These are phyloP conservation scores for Nasonia giraulti DNA, from an alignment of 1,140 invertebrate species.

Conservation along the genomic window DNA sequence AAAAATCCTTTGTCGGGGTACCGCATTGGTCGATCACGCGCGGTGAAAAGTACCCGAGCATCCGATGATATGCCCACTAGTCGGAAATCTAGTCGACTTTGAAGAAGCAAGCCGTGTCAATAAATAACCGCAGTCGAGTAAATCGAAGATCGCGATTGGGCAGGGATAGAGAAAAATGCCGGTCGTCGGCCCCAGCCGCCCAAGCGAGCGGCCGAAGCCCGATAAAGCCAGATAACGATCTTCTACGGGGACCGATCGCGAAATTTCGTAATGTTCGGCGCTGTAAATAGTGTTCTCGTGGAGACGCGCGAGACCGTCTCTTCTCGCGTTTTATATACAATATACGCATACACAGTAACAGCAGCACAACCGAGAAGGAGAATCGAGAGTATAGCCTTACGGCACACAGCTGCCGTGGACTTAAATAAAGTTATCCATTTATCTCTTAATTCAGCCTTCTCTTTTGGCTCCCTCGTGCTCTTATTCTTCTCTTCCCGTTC, in stretches of 20 bases:
- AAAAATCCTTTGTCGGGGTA: no score
- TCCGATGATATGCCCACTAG: no score
- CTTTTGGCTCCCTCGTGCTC: constrained; percentile 1
- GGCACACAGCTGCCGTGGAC: constrained; percentile 13
- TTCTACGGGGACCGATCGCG: no score
- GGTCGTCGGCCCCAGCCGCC: neutral
- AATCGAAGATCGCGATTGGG: neutral
- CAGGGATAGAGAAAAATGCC: neutral
- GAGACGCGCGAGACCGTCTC: neutral
- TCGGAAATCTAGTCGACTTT: no score
- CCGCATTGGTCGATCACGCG: no score
- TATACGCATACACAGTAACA: neutral
- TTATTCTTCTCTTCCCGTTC: neutral
- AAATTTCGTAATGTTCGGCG: no score
- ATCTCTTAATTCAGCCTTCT: constrained; percentile 45
- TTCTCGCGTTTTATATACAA: neutral
- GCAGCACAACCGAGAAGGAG: neutral
- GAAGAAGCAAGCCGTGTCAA: neutral
- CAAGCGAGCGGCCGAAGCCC: no score
- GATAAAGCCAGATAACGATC: no score
- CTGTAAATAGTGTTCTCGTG: neutral
- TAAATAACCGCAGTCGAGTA: neutral
- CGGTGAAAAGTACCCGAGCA: no score
- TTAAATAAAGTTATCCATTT: constrained; percentile 49
- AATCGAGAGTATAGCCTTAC: neutral